Percentiles rank a stretch among this genome's conserved stretches.
phyloP scores from a whole-genome alignment of 2,888 invertebrate species.

The Heliconius aoede region DNA sequence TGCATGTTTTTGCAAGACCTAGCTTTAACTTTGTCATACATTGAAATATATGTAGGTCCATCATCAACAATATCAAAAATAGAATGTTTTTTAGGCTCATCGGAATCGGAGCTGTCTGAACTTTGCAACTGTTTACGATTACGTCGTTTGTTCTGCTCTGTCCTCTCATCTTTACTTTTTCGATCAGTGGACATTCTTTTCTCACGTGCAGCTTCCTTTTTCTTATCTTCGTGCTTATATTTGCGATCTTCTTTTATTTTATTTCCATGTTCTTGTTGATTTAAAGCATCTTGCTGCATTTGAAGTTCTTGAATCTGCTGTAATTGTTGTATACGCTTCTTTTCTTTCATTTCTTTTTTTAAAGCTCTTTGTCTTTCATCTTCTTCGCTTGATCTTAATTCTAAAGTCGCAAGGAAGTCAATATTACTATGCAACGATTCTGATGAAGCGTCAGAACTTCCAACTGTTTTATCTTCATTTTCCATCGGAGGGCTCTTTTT shows the following conservation, averaged over 20 bases:
- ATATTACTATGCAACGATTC: slow-evolving; percentile 80
- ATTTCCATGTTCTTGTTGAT: slow-evolving; percentile 68
- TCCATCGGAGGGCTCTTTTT: slow-evolving; percentile 62
- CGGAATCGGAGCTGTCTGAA: slow-evolving; percentile 89
- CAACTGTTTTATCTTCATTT: slow-evolving; percentile 60
- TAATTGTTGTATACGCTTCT: slow-evolving; percentile 79
- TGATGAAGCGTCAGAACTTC: slow-evolving; percentile 55
- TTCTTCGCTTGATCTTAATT: slow-evolving; percentile 84
- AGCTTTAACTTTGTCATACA: slow-evolving; percentile 99
- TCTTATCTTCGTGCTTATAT: slow-evolving; percentile 72
- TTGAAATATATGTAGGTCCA: slow-evolving; percentile 95
- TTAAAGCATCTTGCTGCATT: slow-evolving; percentile 76
- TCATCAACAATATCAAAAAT: slow-evolving; percentile 95
- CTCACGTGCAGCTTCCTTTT: slow-evolving; percentile 75
- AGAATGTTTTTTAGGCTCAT: slow-evolving; percentile 94
- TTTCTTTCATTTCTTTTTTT: slow-evolving; percentile 83
- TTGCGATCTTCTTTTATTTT: slow-evolving; percentile 77
- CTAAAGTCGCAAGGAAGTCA: slow-evolving; percentile 84
- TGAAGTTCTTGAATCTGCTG: slow-evolving; percentile 80
- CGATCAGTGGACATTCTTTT: slow-evolving; percentile 80
- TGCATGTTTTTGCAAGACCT: slow-evolving; percentile 97
- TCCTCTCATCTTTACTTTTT: slow-evolving; percentile 80
- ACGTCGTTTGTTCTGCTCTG: slow-evolving; percentile 70
- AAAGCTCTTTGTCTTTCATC: slow-evolving; percentile 83
- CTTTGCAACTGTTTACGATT: slow-evolving; percentile 80